A percentile compares a stretch with the other conserved stretches of the same genome.
Evolutionary conservation across 2,797 vertebrate species (phyloP).

Genomic region (Eulemur rubriventer): DNA sequence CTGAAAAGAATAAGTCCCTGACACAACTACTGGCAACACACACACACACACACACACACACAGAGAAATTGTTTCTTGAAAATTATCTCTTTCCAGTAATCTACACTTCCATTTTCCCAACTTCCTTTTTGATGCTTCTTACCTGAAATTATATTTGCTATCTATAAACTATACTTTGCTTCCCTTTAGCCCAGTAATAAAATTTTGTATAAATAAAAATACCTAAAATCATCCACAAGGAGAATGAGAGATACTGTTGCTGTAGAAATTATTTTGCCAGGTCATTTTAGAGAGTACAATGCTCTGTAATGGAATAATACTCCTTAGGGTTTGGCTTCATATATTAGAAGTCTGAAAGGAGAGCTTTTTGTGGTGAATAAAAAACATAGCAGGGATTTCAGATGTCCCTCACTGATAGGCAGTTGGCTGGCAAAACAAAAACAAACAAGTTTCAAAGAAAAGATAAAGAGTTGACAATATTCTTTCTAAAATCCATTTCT

Average conservation of each 20-base stretch:
- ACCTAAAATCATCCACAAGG: constrained; percentile 68
- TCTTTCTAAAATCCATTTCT: constrained; percentile 74
- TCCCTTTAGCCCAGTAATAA: constrained; percentile 32
- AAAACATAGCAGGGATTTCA: constrained; percentile 76
- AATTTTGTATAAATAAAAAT: constrained; percentile 54
- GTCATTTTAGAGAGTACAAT: constrained; percentile 62
- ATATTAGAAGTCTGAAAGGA: constrained; percentile 55
- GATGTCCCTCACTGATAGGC: constrained; percentile 76
- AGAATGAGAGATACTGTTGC: constrained; percentile 67
- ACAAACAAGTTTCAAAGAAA: constrained; percentile 77
- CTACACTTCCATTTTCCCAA: constrained; percentile 1
- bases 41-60: background rate
- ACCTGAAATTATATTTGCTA: background rate
- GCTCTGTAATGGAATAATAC: constrained; percentile 69
- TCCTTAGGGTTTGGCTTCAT: constrained; percentile 74
- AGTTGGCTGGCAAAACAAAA: constrained; percentile 80
- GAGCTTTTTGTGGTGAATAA: constrained; percentile 68
- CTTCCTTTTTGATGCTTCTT: background rate
- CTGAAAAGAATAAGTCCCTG: background rate
- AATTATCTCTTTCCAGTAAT: background rate
- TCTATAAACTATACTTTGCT: background rate
- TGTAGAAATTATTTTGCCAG: constrained; percentile 71
- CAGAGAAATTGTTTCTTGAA: background rate
- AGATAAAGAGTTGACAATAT: constrained; percentile 74
- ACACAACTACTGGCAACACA: background rate